These are phyloP conservation scores for Cervus canadensis DNA, from an alignment of 2,113 vertebrate species.

Conservation along the genomic window DNA sequence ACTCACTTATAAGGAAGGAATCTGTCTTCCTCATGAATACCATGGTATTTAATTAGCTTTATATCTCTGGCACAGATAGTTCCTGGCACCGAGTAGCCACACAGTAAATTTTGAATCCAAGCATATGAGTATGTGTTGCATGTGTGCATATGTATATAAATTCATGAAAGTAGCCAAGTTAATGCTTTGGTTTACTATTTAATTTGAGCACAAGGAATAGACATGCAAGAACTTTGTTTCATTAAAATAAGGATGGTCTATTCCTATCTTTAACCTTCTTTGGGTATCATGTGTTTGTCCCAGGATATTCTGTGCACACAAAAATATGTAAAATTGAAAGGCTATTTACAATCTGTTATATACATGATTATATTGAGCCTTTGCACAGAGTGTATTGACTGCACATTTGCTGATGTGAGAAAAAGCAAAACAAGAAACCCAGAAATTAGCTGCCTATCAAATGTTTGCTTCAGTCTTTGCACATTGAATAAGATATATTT, in stretches of 20 bases:
- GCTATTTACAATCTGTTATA: conserved; percentile 47
- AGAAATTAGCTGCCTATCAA: conserved; percentile 34
- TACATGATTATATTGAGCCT: conserved; percentile 43
- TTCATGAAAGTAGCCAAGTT: background rate
- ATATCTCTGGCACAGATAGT: background rate
- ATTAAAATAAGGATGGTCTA: conserved; percentile 26
- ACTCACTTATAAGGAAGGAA: background rate
- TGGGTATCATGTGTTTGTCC: background rate
- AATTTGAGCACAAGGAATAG: background rate
- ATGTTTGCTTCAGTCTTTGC: background rate
- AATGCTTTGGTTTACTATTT: background rate
- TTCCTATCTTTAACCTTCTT: conserved; percentile 9
- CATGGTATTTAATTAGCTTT: background rate
- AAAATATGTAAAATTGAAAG: conserved; percentile 36
- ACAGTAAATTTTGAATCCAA: background rate
- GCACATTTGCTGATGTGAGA: conserved; percentile 54
- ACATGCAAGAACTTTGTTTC: background rate
- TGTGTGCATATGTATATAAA: background rate
- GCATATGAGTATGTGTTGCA: background rate
- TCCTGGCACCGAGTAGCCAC: background rate
- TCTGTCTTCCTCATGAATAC: background rate
- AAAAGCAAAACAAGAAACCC: conserved; percentile 52
- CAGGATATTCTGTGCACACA: conserved; percentile 36
- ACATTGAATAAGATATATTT: conserved; percentile 36
- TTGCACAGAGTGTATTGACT: conserved; percentile 41